These are phyloP conservation scores for Calidris pugnax DNA, from an alignment of 2,113 vertebrate genomes.

Conservation along the genomic window DNA sequence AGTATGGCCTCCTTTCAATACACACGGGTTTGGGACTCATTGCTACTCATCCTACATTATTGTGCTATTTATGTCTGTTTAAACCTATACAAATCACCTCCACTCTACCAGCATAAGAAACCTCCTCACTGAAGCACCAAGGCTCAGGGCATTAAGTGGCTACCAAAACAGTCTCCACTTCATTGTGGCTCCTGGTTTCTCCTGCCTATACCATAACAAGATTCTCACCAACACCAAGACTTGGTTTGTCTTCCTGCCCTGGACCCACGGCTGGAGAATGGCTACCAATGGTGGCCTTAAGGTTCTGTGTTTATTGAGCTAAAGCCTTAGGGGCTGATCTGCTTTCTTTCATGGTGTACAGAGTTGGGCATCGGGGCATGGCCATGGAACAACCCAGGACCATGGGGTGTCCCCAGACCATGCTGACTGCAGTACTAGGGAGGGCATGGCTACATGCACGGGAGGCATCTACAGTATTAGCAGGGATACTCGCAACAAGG, in stretches of 20 bases:
- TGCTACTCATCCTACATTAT: neutral
- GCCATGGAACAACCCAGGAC: neutral
- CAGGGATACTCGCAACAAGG: neutral
- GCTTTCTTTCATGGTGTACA: neutral
- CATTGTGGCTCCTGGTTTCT: neutral
- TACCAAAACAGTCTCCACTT: neutral
- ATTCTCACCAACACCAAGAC: neutral
- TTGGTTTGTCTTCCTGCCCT: neutral
- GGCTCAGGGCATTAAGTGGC: neutral
- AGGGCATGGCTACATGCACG: neutral
- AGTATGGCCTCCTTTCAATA: neutral
- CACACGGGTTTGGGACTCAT: neutral
- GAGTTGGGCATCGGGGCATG: rapidly evolving
- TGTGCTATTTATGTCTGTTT: neutral
- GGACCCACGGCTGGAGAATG: neutral
- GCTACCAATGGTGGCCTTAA: neutral
- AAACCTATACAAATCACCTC: neutral
- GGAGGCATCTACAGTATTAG: neutral
- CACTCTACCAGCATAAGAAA: neutral
- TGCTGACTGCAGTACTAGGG: neutral
- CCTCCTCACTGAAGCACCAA: neutral
- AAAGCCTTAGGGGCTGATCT: neutral
- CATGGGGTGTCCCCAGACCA: too few relatives aligned
- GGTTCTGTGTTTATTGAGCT: neutral
- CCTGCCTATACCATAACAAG: neutral